Evolutionary conservation across 1,140 invertebrate species (phyloP), one percentile per base, ranked within the genome.

Genomic region (Protaetia brevitarsis): DNA sequence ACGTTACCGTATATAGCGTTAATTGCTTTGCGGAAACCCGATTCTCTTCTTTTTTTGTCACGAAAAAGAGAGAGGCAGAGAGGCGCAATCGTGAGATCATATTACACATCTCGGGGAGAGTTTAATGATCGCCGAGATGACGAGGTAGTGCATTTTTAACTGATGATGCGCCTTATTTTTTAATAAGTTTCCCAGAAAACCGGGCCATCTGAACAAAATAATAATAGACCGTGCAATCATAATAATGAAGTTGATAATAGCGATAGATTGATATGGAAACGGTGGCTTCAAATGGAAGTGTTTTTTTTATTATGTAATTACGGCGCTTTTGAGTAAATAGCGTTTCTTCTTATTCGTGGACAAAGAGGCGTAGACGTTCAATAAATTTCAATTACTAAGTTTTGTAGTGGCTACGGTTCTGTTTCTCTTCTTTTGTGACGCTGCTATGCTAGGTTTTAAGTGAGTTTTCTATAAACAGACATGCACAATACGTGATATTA

Each of bases 11-110:
- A 45, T 19, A 45, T 0, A 45, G 16, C 41, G 3, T 45, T 45
- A 45, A 45, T 45, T 45, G 13, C 41, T 45, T 45, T 45, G 41
- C 41, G 41, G 41, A 45, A 45, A 45, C 23, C 23, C 41, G 16
- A 13, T 3, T 6, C 19, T 16, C 23, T 13, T 8, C 16, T n/a
- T n/a, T n/a, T n/a, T n/a, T n/a, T n/a, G n/a, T n/a, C n/a, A n/a
- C n/a, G n/a, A n/a, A n/a, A n/a, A n/a, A n/a, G n/a, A n/a, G n/a
- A n/a, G n/a, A n/a, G n/a, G n/a, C n/a, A n/a, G n/a, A 19, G 41
- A 13, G 41, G 11, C 36, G n/a, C 11, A 37, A 37, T n/a, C n/a
- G n/a, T 23, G 23, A 13, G 16, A 13, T 19, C 23, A 19, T n/a
- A n/a, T n/a, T n/a, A n/a, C n/a, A n/a, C n/a, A n/a, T n/a, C 1